Base-by-base conservation (phyloP, 2,888 invertebrate genomes). In the Nephrocerus scutellatus region DNA sequence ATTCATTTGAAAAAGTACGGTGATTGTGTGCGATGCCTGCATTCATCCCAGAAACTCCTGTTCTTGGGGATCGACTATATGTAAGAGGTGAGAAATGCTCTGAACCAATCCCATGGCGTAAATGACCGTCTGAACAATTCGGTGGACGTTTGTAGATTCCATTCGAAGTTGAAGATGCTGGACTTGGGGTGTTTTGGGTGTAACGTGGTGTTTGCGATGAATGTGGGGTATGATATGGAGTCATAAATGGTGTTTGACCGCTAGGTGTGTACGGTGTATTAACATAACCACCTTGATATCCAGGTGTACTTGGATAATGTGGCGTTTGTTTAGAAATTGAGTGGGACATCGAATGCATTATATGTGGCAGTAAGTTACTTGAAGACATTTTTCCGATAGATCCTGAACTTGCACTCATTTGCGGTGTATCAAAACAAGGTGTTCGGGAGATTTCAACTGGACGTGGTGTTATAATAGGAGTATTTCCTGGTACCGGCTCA, bases 181-280 rank as follows among this genome's bases (percentile, higher is more conserved):
- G 66, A 42, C 62, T 63, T 30, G 69, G 69, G 12, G 68, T 65
- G 39, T 56, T 59, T 43, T 63, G 64, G 9, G 62, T 60, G 49
- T 79, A 76, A 9, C 83, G 76, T 1, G 87, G 84, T 5, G 86
- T 67, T 41, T 77, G 76, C 13, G 76, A 74, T 20, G 75, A 70
- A 53, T 78, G 77, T 1, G 83, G 81, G 2, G 84, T 82, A 47
- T 82, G 80, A 60, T 84, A 90, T 1, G 92, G 92, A 1, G 92
- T 92, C 84, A 93, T 87, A 70, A 89, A 89, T 0, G 92, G 91
- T 0, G 93, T 93, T 65, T 89, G 90, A 1, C 89, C 88, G 36
- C 88, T 89, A 3, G 91, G 91, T 15, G 90, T 90, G 63, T 91
- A 90, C 0, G 90, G 90, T 30, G 87, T 87, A 63, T 83, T 85